Evolutionary conservation across 2,888 invertebrate species (phyloP), one percentile per base, ranked within the genome.

Genomic region (Melikaiella ostensackeni): DNA sequence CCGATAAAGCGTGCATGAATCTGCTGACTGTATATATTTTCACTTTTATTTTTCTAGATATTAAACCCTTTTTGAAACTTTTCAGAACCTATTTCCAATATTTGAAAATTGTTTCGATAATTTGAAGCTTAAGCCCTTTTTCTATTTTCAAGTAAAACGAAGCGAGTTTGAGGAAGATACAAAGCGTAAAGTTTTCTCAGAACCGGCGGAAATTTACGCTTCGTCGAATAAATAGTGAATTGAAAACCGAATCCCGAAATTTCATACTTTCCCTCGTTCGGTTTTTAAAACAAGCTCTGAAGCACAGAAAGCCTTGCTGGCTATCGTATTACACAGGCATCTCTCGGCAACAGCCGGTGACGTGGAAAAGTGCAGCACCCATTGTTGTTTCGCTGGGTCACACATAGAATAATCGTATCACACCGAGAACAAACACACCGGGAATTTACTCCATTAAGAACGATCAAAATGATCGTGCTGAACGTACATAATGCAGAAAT

Each of bases 311-410:
- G 24, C 38, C 42, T 30, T 4, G n/a, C 30, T 63, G n/a, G 35
- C 62, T 35, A 63, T 63, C 62, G 62, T 63, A 63, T 63, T 63
- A 63, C 62, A 63, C 35, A 63, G 62, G 11, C 33, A 33, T 2
- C n/a, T 63, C 35, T 63, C 62, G 35, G 38, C 24, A 64, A 64
- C 64, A 21, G 55, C 55, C 21, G 55, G 21, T 38, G 42, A 21
- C 38, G 16, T 7, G 64, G 64, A 64, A 63, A 64, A 64, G 38
- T 64, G 38, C 64, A 24, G 24, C 24, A 9, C 42, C 42, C 16
- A 24, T 64, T 64, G 64, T 42, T 64, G 16, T 42, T 64, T 64
- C 64, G 42, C 64, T 64, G 24, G 38, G 64, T 64, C 64, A 64
- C 42, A 64, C 64, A 16, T 21, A 42, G 9, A 38, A 64, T 62